Evolutionary conservation across 2,888 invertebrate genomes (phyloP).

Genomic region (Anodontia alba): DNA sequence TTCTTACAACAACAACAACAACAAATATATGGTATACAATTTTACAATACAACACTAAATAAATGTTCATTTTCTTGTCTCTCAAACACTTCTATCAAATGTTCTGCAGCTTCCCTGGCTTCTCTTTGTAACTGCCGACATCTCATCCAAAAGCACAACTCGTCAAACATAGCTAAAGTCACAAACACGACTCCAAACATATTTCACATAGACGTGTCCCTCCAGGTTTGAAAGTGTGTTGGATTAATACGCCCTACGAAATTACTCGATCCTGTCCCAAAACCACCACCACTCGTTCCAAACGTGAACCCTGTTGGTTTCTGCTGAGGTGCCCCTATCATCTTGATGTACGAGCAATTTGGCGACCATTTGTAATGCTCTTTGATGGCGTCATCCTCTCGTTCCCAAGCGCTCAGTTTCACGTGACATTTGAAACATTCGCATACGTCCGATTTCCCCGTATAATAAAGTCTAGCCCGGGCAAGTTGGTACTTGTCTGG

Average conservation of each 20-base stretch:
- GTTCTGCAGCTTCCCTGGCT: neutral
- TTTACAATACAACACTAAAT: neutral
- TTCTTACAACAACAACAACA: too few species aligned
- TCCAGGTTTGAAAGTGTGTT: neutral
- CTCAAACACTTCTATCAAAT: neutral
- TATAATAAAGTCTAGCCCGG: constrained; percentile 19
- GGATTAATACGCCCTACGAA: neutral
- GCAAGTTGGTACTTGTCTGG: constrained; percentile 21
- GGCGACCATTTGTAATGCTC: constrained; percentile 23
- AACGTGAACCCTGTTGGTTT: neutral
- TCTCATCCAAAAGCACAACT: too few species aligned
- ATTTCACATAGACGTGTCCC: too few species aligned
- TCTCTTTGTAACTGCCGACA: neutral
- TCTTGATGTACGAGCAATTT: constrained; percentile 24
- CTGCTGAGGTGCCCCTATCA: constrained; percentile 5
- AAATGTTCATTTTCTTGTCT: neutral
- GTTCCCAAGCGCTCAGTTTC: constrained; percentile 24
- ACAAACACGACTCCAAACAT: too few species aligned
- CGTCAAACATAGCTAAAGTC: too few species aligned
- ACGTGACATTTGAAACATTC: constrained; percentile 22
- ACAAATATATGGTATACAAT: neutral
- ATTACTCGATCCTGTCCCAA: neutral
- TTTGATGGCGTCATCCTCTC: constrained; percentile 4
- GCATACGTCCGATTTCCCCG: neutral
- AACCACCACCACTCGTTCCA: neutral